Conservation (phyloP, 2,113 vertebrate species). For the Hippoglossus stenolepis region DNA sequence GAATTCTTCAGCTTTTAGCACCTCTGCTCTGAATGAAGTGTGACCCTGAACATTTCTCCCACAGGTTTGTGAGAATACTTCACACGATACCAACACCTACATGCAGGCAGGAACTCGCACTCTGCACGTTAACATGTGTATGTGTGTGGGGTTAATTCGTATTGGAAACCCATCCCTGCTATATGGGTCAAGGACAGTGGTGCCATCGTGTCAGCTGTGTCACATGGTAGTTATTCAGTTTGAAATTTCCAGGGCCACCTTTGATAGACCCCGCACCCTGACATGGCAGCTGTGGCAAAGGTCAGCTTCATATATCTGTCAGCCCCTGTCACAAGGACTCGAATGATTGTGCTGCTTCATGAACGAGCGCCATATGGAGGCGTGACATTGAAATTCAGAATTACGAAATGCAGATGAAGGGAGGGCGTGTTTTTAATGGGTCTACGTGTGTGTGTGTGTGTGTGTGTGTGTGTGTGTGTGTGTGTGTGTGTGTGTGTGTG, state of each 20-base stretch:
- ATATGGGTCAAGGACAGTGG: constrained; percentile 77
- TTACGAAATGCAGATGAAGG: constrained; percentile 51
- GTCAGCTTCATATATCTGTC: constrained; percentile 78
- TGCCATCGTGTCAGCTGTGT: constrained; percentile 64
- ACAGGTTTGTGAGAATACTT: constrained; percentile 11
- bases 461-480: no score
- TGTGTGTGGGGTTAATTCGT: constrained; percentile 50
- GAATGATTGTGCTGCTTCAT: constrained; percentile 64
- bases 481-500: constrained; percentile 27
- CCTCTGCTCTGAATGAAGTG: constrained; percentile 19
- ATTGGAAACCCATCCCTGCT: constrained; percentile 42
- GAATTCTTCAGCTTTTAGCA: constrained; percentile 49
- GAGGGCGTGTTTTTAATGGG: constrained; percentile 28
- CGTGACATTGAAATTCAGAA: constrained; percentile 32
- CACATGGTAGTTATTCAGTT: constrained; percentile 77
- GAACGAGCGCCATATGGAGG: constrained; percentile 27
- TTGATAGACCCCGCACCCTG: constrained; percentile 54
- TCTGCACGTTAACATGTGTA: constrained; percentile 37
- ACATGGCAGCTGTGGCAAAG: constrained; percentile 74
- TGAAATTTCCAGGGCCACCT: constrained; percentile 72
- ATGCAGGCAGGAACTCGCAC: background rate
- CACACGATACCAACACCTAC: background rate
- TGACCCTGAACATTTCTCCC: constrained; percentile 17
- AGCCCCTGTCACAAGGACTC: constrained; percentile 67
- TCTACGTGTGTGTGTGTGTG: constrained; percentile 17